A percentile compares a stretch with the other conserved stretches of the same genome.
Conservation (phyloP, 2,113 vertebrate genomes). For the Eretmochelys imbricata region DNA sequence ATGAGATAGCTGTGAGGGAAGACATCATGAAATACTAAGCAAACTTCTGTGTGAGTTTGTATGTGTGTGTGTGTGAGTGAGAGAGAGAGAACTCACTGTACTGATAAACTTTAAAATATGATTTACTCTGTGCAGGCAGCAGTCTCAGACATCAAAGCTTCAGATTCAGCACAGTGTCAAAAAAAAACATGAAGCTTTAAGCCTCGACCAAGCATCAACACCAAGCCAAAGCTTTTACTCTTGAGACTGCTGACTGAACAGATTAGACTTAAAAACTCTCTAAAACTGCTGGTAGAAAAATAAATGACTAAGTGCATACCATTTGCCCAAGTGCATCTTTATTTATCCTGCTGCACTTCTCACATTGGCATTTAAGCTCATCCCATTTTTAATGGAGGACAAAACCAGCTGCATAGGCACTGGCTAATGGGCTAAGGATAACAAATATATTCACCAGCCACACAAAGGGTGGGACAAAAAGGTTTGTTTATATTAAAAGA, state of each 20-base stretch:
- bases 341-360: constrained; percentile 54
- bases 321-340: constrained; percentile 53
- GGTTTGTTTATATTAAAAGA: constrained; percentile 14
- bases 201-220: constrained; percentile 68
- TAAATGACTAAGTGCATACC: constrained; percentile 46
- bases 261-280: constrained; percentile 56
- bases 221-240: constrained; percentile 71
- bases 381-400: constrained; percentile 22
- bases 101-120: constrained; percentile 71
- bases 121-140: constrained; percentile 66
- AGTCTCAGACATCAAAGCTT: constrained; percentile 76
- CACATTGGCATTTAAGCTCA: constrained; percentile 8
- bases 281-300: constrained; percentile 61
- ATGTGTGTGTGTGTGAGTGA: background rate
- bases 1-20: background rate
- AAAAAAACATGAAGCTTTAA: constrained; percentile 76
- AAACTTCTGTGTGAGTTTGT: background rate
- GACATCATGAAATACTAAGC: constrained; percentile 21
- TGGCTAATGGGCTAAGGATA: constrained; percentile 13
- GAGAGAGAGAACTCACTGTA: constrained; percentile 22
- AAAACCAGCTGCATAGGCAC: background rate
- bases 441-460: background rate
- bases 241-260: constrained; percentile 62
- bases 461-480: background rate
- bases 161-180: constrained; percentile 66